Percentiles rank a stretch among this genome's conserved stretches.
These are phyloP conservation scores for Liasis olivaceus DNA, from an alignment of 2,797 vertebrate genomes.

Conservation along the genomic window DNA sequence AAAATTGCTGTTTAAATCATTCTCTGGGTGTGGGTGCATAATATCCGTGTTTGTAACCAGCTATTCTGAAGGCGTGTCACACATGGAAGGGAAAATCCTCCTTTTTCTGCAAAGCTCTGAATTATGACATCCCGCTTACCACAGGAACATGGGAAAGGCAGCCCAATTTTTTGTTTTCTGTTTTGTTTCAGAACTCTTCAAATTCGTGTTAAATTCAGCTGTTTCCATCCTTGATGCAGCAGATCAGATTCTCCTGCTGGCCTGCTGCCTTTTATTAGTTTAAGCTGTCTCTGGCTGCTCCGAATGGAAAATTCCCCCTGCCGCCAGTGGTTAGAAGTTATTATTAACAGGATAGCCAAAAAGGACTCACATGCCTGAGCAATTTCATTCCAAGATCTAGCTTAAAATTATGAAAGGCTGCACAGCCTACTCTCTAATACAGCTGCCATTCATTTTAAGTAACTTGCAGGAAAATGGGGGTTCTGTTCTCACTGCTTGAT, in stretches of 20 bases:
- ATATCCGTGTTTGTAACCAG: conserved; percentile 1
- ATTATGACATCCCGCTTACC: conserved; percentile 24
- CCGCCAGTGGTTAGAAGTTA: conserved; percentile 26
- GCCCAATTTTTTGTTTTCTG: conserved; percentile 34
- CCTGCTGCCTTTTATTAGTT: conserved; percentile 61
- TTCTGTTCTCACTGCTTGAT: neutral
- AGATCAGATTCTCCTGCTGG: conserved; percentile 51
- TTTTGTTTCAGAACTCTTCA: conserved; percentile 48
- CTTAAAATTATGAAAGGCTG: conserved; percentile 36
- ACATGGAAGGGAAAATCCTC: conserved; percentile 33
- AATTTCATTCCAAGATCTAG: conserved; percentile 46
- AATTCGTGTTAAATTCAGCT: conserved; percentile 46
- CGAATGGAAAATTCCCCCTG: conserved; percentile 53
- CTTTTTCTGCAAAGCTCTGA: neutral
- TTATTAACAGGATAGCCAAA: conserved; percentile 29
- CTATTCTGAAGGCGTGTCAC: neutral
- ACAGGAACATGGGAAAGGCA: conserved; percentile 36
- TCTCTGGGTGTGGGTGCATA: neutral
- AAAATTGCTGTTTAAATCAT: neutral
- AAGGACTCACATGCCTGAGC: conserved; percentile 23
- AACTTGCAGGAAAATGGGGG: neutral
- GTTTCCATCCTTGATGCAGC: conserved; percentile 42
- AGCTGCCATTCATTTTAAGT: conserved; percentile 32
- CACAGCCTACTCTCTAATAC: conserved; percentile 35
- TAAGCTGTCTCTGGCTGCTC: conserved; percentile 52